Evolutionary conservation across 2,113 vertebrate species (phyloP), one percentile per base, ranked within the genome.

Genomic region (Colinus virginianus): DNA sequence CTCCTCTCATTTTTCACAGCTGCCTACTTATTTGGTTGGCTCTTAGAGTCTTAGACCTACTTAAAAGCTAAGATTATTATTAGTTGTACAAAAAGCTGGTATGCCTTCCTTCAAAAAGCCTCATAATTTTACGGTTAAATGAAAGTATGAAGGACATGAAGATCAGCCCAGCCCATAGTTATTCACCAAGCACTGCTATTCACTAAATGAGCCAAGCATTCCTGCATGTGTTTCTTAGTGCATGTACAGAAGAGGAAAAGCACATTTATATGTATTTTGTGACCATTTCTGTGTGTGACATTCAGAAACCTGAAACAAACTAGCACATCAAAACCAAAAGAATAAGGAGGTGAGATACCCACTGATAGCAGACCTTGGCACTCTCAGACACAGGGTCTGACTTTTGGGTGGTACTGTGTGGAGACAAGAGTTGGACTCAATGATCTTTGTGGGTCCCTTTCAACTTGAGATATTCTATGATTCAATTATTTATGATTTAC

Each of bases 1-100:
- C n/a, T 86, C 23, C 34, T 92, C 49, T 87, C 11, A 61, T 94
- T 95, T 96, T 92, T 80, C 40, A 30, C 40, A 94, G 4, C 43
- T 93, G 43, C 25, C 5, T 77, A 6, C 22, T 83, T 23, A 55
- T 83, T 53, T 67, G 26, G 25, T 51, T 92, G 51, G 25, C 51
- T 84, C 55, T 40, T 12, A 49, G 55, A 85, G 36, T 18, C 36
- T 43, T 43, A 25, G 38, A 70, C 25, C 20, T 85, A 30, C 32
- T 87, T 89, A 85, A 72, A 87, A 89, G 16, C 53, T 82, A 74
- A 77, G 34, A 62, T 79, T 74, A 38, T 28, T 81, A 72, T 89
- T 53, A 49, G 77, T 74, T 42, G 19, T 81, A 66, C 30, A 53
- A 87, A 82, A 82, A 55, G 2, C 13, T 49, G 25, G 0, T 43